Conservation (phyloP, 2,888 invertebrate species). For the Rhogogaster chlorosoma region DNA sequence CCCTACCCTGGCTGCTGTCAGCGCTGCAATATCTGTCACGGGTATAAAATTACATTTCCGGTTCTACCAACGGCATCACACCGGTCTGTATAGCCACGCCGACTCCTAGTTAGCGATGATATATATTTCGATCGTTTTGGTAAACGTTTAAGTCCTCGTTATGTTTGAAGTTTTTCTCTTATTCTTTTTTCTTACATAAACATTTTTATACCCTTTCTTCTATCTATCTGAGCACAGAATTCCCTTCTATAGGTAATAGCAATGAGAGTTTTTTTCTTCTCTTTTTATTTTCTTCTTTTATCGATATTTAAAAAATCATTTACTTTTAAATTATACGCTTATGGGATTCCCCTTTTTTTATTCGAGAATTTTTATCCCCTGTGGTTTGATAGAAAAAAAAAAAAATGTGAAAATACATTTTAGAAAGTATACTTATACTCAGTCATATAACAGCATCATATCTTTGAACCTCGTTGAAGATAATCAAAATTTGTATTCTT, state of each 20-base stretch:
- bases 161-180: background rate
- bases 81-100: background rate
- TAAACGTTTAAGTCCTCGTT: constrained; percentile 44
- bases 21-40: constrained; percentile 52
- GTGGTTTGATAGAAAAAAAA: background rate
- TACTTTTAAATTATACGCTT: background rate
- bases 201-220: background rate
- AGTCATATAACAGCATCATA: background rate
- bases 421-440: background rate
- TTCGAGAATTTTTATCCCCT: background rate
- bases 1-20: constrained; percentile 36
- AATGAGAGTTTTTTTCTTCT: background rate
- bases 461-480: background rate
- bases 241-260: background rate
- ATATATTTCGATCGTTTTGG: constrained; percentile 40
- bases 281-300: background rate
- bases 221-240: background rate
- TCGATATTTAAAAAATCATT: background rate
- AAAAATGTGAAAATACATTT: background rate
- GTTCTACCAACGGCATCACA: constrained; percentile 26
- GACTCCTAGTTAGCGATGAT: constrained; percentile 40
- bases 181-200: background rate
- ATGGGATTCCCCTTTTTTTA: background rate
- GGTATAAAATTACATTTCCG: constrained; percentile 54
- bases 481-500: constrained; percentile 37